Conservation (phyloP, 2,113 vertebrate genomes). For the Gobio gobio region DNA sequence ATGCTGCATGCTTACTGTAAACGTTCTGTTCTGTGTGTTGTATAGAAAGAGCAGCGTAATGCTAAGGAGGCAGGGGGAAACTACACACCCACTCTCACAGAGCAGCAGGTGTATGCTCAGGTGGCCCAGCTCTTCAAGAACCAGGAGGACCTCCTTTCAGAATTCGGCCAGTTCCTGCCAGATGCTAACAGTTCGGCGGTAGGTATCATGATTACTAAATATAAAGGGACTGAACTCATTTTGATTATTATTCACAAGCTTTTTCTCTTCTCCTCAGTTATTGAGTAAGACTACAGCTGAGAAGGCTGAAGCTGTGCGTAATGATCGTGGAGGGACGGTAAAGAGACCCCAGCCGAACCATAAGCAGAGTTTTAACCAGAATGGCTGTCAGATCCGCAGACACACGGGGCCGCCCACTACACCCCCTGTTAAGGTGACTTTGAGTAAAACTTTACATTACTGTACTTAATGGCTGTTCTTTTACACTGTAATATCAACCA, state of each 20-base stretch:
- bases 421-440: slow-evolving; percentile 88
- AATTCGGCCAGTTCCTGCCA: slow-evolving; percentile 97
- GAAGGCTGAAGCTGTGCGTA: slow-evolving; percentile 92
- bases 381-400: slow-evolving; percentile 91
- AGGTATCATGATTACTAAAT: slow-evolving; percentile 54
- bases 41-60: slow-evolving; percentile 95
- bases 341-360: slow-evolving; percentile 95
- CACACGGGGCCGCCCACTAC: slow-evolving; percentile 84
- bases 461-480: neutral
- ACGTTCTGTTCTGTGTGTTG: slow-evolving; percentile 6
- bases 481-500: no score
- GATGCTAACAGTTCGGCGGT: slow-evolving; percentile 97
- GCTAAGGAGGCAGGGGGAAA: slow-evolving; percentile 98
- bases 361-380: slow-evolving; percentile 94
- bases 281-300: slow-evolving; percentile 91
- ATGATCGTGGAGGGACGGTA: slow-evolving; percentile 92
- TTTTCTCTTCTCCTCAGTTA: slow-evolving; percentile 75
- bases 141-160: slow-evolving; percentile 96
- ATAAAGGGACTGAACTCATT: neutral
- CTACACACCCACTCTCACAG: slow-evolving; percentile 93
- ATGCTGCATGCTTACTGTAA: slow-evolving; percentile 7
- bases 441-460: neutral
- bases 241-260: neutral
- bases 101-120: slow-evolving; percentile 98
- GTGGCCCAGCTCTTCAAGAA: slow-evolving; percentile 98